Evolutionary conservation across 2,888 invertebrate species (phyloP).

Genomic region (Petrolisthes manimaculis): DNA sequence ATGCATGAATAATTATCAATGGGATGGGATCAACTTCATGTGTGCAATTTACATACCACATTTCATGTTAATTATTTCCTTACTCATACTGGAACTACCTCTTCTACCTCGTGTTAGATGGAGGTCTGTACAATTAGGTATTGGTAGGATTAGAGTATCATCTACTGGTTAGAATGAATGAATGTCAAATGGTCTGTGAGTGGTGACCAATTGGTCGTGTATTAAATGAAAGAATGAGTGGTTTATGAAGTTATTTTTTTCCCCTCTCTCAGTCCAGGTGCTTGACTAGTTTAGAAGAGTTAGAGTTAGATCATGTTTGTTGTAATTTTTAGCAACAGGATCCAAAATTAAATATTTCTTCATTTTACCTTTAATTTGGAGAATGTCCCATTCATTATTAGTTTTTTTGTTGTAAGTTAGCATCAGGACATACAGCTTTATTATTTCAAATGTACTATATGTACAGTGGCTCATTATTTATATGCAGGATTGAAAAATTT

Average conservation of each 20-base stretch:
- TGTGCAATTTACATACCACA: too few species aligned
- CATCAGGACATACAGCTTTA: too few species aligned
- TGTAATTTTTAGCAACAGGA: background rate
- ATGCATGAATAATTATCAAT: too few species aligned
- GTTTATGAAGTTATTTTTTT: slow-evolving; percentile 8
- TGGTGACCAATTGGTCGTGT: background rate
- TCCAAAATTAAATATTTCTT: background rate
- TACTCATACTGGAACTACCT: slow-evolving; percentile 20
- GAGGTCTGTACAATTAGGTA: slow-evolving; percentile 23
- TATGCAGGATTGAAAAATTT: too few species aligned
- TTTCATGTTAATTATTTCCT: too few species aligned
- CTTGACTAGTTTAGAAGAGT: slow-evolving; percentile 1
- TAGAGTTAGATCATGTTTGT: background rate
- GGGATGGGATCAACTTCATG: too few species aligned
- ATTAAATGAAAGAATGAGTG: background rate
- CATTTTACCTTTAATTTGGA: too few species aligned
- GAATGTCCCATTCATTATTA: too few species aligned
- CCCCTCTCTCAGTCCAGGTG: slow-evolving; percentile 15
- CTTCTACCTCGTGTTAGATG: slow-evolving; percentile 38
- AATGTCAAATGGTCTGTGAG: too few species aligned
- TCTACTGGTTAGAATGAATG: background rate
- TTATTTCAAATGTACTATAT: too few species aligned
- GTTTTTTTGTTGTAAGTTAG: too few species aligned
- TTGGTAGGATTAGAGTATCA: background rate
- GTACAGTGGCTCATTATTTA: too few species aligned